These are phyloP conservation scores for Deilephila porcellus DNA, from an alignment of 2,888 invertebrate species.

Conservation along the genomic window DNA sequence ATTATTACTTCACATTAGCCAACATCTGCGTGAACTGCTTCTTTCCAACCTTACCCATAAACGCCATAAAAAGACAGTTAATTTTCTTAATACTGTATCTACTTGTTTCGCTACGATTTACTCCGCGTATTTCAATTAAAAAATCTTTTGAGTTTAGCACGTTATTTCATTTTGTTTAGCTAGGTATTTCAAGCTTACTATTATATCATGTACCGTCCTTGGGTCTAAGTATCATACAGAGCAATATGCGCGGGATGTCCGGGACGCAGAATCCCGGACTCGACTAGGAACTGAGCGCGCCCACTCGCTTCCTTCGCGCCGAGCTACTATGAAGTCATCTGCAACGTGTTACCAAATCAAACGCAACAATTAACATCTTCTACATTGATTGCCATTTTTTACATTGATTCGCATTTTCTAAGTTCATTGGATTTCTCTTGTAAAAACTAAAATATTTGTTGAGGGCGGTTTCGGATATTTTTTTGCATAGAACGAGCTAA, in stretches of 20 bases:
- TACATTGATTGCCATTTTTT: background rate
- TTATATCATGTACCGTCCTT: background rate
- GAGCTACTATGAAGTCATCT: slow-evolving; percentile 28
- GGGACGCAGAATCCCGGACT: slow-evolving; percentile 1
- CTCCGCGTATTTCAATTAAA: too few relatives aligned
- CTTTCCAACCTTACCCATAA: too few relatives aligned
- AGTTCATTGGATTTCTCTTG: background rate
- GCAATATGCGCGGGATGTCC: background rate
- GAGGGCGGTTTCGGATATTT: too few relatives aligned
- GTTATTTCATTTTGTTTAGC: too few relatives aligned
- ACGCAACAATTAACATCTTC: slow-evolving; percentile 1
- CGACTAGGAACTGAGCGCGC: background rate
- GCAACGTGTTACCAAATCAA: slow-evolving; percentile 21
- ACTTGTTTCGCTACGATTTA: too few relatives aligned
- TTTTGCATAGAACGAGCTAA: too few relatives aligned
- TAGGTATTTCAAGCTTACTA: background rate
- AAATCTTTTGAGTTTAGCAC: too few relatives aligned
- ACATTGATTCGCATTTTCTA: background rate
- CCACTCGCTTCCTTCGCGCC: slow-evolving; percentile 29
- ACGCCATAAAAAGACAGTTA: too few relatives aligned
- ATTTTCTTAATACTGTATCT: too few relatives aligned
- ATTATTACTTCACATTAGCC: too few relatives aligned
- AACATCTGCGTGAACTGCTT: too few relatives aligned
- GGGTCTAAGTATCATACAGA: background rate
- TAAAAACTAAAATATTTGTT: background rate